Base-by-base conservation (phyloP, 2,113 vertebrate genomes). In the Mugil cephalus region DNA sequence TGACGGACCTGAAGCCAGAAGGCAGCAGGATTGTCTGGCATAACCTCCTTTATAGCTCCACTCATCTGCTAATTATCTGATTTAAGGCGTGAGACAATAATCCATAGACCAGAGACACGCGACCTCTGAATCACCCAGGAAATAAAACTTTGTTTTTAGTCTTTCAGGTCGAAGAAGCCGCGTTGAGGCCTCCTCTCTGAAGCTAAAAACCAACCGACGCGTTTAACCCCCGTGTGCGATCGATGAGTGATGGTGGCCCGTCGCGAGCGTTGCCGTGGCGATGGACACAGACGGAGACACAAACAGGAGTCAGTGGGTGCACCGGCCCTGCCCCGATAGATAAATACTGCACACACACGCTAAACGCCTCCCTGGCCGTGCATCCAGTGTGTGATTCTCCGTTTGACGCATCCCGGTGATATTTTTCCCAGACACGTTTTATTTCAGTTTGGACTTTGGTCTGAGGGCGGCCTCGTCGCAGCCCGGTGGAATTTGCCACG, bases 401-500 rank as follows among this genome's bases (percentile, higher is more conserved):
- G 40, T 68, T 79, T 82, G 65, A 82, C 66, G 79, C 70, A 30
- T 64, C 64, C 11, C 30, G 5, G 78, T 2, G 61, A 90, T 59
- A 84, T 88, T 87, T 81, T 78, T 81, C 77, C 65, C 81, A 67
- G 77, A 88, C 63, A 52, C 30, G 11, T 79, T 89, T 79, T 53
- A 71, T 81, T 85, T 75, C 76, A 63, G 69, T 48, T 77, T 43
- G 81, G 82, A 87, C 81, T 92, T 77, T 69, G 76, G 79, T 84
- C 84, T 67, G 51, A 46, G 84, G 74, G 82, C 67, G 69, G 62
- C 61, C 79, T 82, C 30, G 13, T 68, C 85, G 68, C 74, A 30
- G 62, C 63, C 35, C 15, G 47, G 90, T 74, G 90, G 83, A 92
- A 93, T 90, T 90, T 91, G 53, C 80, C 88, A 84, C 21, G 19